phyloP scores from a whole-genome alignment of 2,797 vertebrate species.

The Ispidina picta region DNA sequence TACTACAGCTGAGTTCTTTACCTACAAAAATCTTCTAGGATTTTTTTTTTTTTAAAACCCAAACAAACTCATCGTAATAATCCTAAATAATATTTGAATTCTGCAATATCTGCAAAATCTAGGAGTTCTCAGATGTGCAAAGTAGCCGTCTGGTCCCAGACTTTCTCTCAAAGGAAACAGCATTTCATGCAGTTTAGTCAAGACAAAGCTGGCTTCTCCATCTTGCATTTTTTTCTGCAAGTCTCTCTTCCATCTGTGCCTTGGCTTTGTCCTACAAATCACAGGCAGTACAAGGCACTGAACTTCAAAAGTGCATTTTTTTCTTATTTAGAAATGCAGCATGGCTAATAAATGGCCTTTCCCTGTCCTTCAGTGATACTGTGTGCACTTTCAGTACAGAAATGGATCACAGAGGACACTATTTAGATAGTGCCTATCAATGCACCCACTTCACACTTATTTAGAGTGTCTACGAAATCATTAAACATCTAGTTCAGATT shows the following conservation, averaged over 20 bases:
- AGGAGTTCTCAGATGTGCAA: constrained; percentile 56
- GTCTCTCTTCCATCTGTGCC: constrained; percentile 79
- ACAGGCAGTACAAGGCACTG: constrained; percentile 58
- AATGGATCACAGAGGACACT: background rate
- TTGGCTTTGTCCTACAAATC: constrained; percentile 72
- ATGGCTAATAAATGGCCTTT: background rate
- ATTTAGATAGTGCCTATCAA: background rate
- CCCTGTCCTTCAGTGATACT: background rate
- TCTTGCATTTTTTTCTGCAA: constrained; percentile 72
- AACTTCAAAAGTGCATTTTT: constrained; percentile 37
- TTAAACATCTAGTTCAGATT: background rate
- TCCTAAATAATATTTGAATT: constrained; percentile 57
- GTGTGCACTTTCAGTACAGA: background rate
- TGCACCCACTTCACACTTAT: background rate
- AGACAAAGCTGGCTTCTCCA: constrained; percentile 80
- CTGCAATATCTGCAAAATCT: constrained; percentile 42
- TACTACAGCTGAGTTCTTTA: constrained; percentile 74
- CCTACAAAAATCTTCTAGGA: constrained; percentile 35
- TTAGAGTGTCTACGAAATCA: background rate
- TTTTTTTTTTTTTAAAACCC: constrained; percentile 1
- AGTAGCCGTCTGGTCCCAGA: constrained; percentile 63
- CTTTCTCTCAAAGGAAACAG: constrained; percentile 75
- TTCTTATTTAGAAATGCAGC: constrained; percentile 14
- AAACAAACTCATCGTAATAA: constrained; percentile 45
- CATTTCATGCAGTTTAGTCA: constrained; percentile 75